Evolutionary conservation across 2,888 invertebrate genomes (phyloP).

Genomic region (Buathra laborator): DNA sequence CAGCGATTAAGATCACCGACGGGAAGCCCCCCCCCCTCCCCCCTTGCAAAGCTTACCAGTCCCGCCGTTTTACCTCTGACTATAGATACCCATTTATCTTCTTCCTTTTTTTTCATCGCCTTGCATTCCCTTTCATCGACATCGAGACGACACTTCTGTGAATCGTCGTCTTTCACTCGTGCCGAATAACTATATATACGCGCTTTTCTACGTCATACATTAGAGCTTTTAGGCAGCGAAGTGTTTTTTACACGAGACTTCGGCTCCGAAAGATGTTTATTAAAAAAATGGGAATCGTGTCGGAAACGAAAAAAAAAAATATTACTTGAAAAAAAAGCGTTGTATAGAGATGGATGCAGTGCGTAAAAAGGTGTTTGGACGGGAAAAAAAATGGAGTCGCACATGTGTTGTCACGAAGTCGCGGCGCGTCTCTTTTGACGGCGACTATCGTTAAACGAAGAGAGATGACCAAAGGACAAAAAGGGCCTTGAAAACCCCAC

Average conservation of each 20-base stretch:
- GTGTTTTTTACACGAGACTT: background rate
- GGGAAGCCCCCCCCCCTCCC: conserved; percentile 74
- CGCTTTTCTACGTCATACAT: too few relatives aligned
- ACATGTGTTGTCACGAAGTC: background rate
- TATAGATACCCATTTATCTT: conserved; percentile 69
- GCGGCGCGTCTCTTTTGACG: background rate
- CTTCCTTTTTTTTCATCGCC: conserved; percentile 33
- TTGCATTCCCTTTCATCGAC: background rate
- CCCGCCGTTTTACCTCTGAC: conserved; percentile 37
- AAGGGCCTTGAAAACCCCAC: background rate
- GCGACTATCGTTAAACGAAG: background rate
- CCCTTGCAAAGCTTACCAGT: conserved; percentile 11
- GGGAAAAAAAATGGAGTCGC: background rate
- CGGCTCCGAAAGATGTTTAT: background rate
- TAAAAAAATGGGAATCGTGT: background rate
- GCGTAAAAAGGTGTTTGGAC: background rate
- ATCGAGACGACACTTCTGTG: background rate
- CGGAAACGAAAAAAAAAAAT: background rate
- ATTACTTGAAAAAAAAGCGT: background rate
- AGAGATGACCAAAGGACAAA: background rate
- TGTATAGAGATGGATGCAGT: background rate
- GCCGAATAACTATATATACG: too few relatives aligned
- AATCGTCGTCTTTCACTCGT: too few relatives aligned
- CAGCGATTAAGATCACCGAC: conserved; percentile 80
- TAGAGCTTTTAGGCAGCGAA: too few relatives aligned